Conservation (phyloP, 2,888 invertebrate genomes). For the Acronicta alni region DNA sequence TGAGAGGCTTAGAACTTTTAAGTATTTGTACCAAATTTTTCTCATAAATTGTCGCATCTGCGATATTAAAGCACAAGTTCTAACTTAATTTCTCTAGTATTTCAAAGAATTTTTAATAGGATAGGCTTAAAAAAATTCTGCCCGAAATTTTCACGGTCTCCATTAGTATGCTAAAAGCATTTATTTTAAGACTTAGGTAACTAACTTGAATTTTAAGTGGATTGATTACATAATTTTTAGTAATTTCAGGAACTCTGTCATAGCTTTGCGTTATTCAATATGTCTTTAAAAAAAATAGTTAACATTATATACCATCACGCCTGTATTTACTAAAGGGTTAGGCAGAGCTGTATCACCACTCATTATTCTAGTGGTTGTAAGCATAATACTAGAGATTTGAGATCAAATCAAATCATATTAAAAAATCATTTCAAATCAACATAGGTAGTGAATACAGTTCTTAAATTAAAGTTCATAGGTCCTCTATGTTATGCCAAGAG, state of each 20-base stretch:
- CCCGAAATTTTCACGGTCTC: conserved; percentile 24
- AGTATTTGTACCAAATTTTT: conserved; percentile 20
- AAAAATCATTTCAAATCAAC: too few species aligned
- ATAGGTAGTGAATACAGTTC: too few species aligned
- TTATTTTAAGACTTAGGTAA: conserved; percentile 49
- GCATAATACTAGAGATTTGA: too few species aligned
- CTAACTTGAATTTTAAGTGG: conserved; percentile 53
- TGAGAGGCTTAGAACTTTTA: conserved; percentile 10
- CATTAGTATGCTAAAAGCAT: conserved; percentile 55
- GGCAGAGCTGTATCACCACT: too few species aligned
- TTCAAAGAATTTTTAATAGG: conserved; percentile 24
- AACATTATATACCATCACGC: too few species aligned
- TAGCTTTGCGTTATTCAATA: conserved; percentile 9
- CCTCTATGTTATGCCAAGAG: too few species aligned
- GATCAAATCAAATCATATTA: too few species aligned
- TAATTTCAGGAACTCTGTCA: conserved; percentile 25
- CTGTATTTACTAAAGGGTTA: too few species aligned
- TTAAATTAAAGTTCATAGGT: too few species aligned
- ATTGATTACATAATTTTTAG: conserved; percentile 55
- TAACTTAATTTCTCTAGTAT: conserved; percentile 18
- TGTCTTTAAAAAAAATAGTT: too few species aligned
- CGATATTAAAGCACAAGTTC: conserved; percentile 27
- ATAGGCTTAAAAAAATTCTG: conserved; percentile 31
- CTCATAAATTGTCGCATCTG: conserved; percentile 27
- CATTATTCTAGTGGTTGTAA: too few species aligned